Base-by-base conservation (phyloP, 37 sponge, comb jelly and placozoan genomes). In the Spongia lamella region DNA sequence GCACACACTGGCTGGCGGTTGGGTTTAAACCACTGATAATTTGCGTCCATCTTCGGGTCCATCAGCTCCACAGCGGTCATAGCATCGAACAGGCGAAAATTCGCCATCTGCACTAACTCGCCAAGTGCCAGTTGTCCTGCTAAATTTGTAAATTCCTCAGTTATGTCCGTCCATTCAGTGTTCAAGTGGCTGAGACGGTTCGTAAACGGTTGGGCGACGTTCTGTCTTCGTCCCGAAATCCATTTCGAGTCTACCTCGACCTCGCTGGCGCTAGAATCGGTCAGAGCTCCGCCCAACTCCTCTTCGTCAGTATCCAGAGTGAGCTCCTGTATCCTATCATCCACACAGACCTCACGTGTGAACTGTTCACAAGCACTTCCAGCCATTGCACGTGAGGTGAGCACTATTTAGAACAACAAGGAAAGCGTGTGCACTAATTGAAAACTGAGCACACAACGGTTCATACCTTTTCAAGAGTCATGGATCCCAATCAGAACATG, bases 61-160 rank as follows among this genome's bases (percentile, higher is more conserved):
- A 88, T 84, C 26, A 98, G 66, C 53, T 98, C 99, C 31, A 95
- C 82, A 7, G 99, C 99, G 33, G 93, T 84, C 99, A 98, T 98
- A 29, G 96, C 96, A 40, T 95, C 96, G 61, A 82, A 84, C n/a
- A 98, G 79, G 62, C 82, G 84, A 70, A 98, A 98, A 58, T 73
- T 55, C 38, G 62, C 33, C 37, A 84, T 93, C 15, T 89, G 90
- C 29, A 96, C 58, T 25, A 96, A 84, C 61, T 88, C 86, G 0
- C 93, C 93, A 5, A 68, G 80, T 0, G 27, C 58, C 21, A 93
- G 69, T 1, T 61, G 32, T 1, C 34, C 11, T 11, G 84, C 86
- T 5, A 78, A 61, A 25, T 27, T 3, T 2, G 50, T 72, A 21
- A 93, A 85, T 35, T 43, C 26, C 2, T 40, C 72, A 0, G 93